Base-by-base conservation (phyloP, 2,888 invertebrate genomes). In the Alviniconcha strummeri region DNA sequence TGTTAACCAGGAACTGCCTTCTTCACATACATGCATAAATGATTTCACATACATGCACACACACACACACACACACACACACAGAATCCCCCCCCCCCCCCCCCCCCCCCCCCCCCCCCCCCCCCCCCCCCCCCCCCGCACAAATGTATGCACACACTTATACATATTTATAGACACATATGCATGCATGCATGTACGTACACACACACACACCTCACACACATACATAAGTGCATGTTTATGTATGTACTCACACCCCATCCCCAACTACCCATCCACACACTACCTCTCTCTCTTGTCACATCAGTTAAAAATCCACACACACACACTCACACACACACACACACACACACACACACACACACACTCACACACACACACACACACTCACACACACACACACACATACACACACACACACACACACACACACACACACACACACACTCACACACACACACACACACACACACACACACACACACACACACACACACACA, bases 261-360 rank as follows among this genome's bases (percentile, higher is more conserved):
- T 3, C 36, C 36, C 36, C 36, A 36, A 36, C 36, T 36, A 36
- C 36, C 36, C 36, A 36, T 36, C 36, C 36, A 36, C 36, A 36
- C 36, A 36, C 36, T 36, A 36, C 36, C 36, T 36, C 36, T 36
- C 36, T 36, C 36, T 36, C 36, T 36, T 36, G 36, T 36, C 36
- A 36, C 36, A 36, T 36, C 36, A 36, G 36, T 3, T 36, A 36
- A 36, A 36, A 36, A 36, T 36, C 54, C 74, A 75, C 55, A 13
- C 74, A 54, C 74, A 54, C 74, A 54, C 54, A 4, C 74, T 4
- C 55, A 13, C 74, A 13, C 74, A 13, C 74, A 13, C 19, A 9
- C 77, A 57, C 60, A 57, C 77, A 77, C 60, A 78, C 52, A 64
- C 36, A 78, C 78, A 78, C 36, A 75, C 74, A 75, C 55, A 13